These are phyloP conservation scores for Microplitis deprimator DNA, from an alignment of 2,888 invertebrate species.

Conservation along the genomic window DNA sequence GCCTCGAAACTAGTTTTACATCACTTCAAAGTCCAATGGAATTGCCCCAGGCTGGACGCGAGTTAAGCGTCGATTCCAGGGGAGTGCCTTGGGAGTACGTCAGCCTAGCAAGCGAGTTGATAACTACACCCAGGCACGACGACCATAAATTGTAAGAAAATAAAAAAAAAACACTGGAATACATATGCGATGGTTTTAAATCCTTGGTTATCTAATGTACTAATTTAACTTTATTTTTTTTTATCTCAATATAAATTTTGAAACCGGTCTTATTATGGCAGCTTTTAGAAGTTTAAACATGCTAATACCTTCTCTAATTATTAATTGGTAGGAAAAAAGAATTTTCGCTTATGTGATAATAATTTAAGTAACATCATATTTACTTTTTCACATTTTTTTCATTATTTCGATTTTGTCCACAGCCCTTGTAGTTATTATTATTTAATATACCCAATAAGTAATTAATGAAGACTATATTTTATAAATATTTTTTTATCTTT, in stretches of 20 bases:
- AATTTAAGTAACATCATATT: background rate
- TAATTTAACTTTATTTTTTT: slow-evolving; percentile 1
- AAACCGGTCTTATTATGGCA: background rate
- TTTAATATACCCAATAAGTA: background rate
- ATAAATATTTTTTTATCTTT: slow-evolving; percentile 13
- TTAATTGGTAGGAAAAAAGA: background rate
- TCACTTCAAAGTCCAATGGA: slow-evolving; percentile 76
- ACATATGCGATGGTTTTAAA: slow-evolving; percentile 17
- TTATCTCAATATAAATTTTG: background rate
- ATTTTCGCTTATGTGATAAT: background rate
- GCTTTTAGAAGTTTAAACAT: background rate
- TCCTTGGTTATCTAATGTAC: background rate
- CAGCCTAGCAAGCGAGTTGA: slow-evolving; percentile 68
- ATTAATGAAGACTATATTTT: background rate
- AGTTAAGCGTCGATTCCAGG: slow-evolving; percentile 67
- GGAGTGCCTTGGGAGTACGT: slow-evolving; percentile 73
- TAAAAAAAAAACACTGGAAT: slow-evolving; percentile 33
- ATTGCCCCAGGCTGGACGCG: slow-evolving; percentile 65
- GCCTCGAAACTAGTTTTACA: slow-evolving; percentile 84
- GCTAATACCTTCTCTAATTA: background rate
- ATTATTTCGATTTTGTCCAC: background rate
- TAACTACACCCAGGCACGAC: slow-evolving; percentile 62
- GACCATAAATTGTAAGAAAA: slow-evolving; percentile 64
- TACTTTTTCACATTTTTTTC: background rate
- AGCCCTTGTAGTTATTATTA: background rate